Conservation (phyloP, 2,888 invertebrate species). For the Conus canariensis region DNA sequence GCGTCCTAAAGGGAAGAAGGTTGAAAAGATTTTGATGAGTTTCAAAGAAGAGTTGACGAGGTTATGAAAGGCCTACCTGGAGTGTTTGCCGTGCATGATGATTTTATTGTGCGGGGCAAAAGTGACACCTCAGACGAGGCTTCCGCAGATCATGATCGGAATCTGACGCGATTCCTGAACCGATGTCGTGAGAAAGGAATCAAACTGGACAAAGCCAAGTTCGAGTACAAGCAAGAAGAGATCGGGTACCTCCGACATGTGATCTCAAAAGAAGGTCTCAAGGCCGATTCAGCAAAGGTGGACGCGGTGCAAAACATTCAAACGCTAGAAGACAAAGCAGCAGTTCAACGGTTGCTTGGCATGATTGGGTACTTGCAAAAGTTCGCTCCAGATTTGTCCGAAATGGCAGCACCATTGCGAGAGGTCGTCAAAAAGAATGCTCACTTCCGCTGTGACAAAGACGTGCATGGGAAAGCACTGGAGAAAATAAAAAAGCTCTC, state of each 20-base stretch:
- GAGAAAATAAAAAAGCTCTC: constrained; percentile 34
- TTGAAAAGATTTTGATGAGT: too few relatives aligned
- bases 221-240: constrained; percentile 31
- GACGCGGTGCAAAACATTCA: constrained; percentile 49
- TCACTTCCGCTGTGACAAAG: constrained; percentile 43
- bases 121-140: background rate
- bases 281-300: constrained; percentile 47
- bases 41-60: too few relatives aligned
- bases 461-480: constrained; percentile 46
- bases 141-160: background rate
- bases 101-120: too few relatives aligned
- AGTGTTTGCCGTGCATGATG: too few relatives aligned
- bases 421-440: constrained; percentile 41
- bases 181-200: constrained; percentile 5
- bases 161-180: background rate
- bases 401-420: constrained; percentile 46
- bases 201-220: background rate
- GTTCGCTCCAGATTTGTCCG: constrained; percentile 49
- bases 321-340: constrained; percentile 45
- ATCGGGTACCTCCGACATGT: constrained; percentile 50
- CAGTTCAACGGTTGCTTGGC: constrained; percentile 48
- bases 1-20: too few relatives aligned
- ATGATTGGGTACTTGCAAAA: constrained; percentile 50
- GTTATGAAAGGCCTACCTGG: too few relatives aligned
- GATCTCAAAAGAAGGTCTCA: constrained; percentile 45